Conservation (phyloP, 2,797 vertebrate species). For the Stomatorhinus walkeri region DNA sequence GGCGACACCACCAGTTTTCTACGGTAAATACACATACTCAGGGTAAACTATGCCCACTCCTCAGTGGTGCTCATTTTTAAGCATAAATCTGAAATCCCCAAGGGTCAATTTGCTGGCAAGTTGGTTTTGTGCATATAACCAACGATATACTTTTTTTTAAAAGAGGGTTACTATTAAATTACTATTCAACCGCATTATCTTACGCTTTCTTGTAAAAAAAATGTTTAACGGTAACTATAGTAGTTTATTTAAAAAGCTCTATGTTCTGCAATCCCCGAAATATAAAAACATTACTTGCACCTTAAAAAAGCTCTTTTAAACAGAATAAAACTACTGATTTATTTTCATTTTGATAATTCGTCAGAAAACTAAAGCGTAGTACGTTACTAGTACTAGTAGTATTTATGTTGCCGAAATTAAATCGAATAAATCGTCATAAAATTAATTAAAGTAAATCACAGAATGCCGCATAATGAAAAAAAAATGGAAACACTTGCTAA, state of each 20-base stretch:
- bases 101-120: neutral
- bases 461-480: neutral
- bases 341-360: neutral
- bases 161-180: neutral
- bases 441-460: neutral
- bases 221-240: neutral
- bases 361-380: neutral
- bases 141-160: neutral
- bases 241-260: neutral
- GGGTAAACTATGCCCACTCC: constrained; percentile 1
- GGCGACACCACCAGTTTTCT: constrained; percentile 48
- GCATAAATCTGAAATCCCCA: neutral
- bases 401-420: neutral
- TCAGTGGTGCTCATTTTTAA: neutral
- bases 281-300: neutral
- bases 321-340: neutral
- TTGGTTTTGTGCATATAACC: neutral
- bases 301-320: neutral
- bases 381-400: neutral
- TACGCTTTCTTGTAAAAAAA: neutral
- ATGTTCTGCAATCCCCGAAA: neutral
- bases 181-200: neutral
- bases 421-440: neutral
- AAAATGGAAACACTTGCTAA: neutral
- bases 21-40: constrained; percentile 25